Conservation (phyloP, 2,888 invertebrate species). For the Drosophila pegasa region DNA sequence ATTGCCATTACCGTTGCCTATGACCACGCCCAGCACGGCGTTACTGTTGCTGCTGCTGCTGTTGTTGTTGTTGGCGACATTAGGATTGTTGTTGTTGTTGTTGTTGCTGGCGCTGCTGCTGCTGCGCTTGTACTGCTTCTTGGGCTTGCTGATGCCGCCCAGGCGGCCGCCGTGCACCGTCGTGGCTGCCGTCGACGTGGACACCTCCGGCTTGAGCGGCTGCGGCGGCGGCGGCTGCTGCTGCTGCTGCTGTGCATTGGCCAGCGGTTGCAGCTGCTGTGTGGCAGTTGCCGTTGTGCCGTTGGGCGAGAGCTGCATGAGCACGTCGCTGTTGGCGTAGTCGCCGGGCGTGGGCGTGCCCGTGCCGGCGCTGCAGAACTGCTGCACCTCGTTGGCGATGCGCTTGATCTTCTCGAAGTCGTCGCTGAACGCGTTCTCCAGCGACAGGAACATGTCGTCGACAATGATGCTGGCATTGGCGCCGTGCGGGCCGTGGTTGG, state of each 20-base stretch:
- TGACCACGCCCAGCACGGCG: constrained; percentile 62
- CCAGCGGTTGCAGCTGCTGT: constrained; percentile 53
- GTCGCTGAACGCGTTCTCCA: constrained; percentile 87
- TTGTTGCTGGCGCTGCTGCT: constrained; percentile 83
- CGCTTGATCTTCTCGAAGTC: constrained; percentile 94
- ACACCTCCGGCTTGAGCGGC: constrained; percentile 85
- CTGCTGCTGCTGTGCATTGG: constrained; percentile 61
- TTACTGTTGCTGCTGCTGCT: constrained; percentile 52
- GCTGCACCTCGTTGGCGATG: constrained; percentile 92
- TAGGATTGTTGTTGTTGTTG: constrained; percentile 85
- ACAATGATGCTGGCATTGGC: constrained; percentile 82
- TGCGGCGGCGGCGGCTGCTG: constrained; percentile 48
- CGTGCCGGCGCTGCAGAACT: constrained; percentile 86
- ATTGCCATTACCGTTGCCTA: constrained; percentile 78
- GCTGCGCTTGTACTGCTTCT: constrained; percentile 90
- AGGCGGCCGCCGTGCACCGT: constrained; percentile 31
- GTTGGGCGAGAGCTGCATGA: constrained; percentile 84
- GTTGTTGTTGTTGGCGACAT: constrained; percentile 80
- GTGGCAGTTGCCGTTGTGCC: constrained; percentile 69
- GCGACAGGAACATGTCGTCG: constrained; percentile 85
- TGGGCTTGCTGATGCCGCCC: constrained; percentile 86
- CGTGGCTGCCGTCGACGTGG: constrained; percentile 85
- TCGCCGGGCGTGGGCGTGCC: constrained; percentile 82
- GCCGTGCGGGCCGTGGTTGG: constrained; percentile 60
- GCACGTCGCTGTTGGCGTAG: constrained; percentile 73